A percentile compares a stretch with the other conserved stretches of the same genome.
Evolutionary conservation across 1,140 invertebrate species (phyloP).

Genomic region (Anastrepha obliqua): DNA sequence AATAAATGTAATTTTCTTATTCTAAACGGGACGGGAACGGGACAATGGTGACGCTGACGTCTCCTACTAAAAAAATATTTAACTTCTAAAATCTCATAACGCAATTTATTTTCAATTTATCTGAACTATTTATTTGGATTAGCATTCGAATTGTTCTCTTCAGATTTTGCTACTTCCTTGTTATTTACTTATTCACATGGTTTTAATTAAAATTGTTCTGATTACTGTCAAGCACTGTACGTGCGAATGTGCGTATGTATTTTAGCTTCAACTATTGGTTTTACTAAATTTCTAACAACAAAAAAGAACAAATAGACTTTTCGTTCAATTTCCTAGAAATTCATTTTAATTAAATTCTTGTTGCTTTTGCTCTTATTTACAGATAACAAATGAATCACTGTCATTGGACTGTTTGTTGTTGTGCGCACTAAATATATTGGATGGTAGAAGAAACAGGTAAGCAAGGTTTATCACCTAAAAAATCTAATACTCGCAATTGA

Average conservation of each 20-base stretch:
- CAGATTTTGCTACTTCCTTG: too few species aligned
- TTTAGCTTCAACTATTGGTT: background rate
- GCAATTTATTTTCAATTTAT: too few species aligned
- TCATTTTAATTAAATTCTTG: slow-evolving; percentile 26
- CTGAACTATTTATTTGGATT: too few species aligned
- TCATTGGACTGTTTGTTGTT: background rate
- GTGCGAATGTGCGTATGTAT: too few species aligned
- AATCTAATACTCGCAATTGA: background rate
- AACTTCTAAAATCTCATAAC: too few species aligned
- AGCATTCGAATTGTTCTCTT: too few species aligned
- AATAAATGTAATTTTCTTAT: too few species aligned
- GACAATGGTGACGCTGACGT: too few species aligned
- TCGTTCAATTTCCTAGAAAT: background rate
- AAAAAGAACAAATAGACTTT: background rate
- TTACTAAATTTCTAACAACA: background rate
- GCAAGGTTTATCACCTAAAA: background rate
- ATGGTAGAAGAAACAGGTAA: background rate
- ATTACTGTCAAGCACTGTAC: background rate
- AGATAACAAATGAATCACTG: background rate
- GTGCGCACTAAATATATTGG: background rate
- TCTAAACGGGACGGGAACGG: too few species aligned
- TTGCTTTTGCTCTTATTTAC: slow-evolving; percentile 11
- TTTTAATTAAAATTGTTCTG: background rate
- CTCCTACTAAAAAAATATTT: too few species aligned
- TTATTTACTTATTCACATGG: background rate